phyloP scores from a whole-genome alignment of 2,888 invertebrate genomes.

The Amphipyra tragopoginis region DNA sequence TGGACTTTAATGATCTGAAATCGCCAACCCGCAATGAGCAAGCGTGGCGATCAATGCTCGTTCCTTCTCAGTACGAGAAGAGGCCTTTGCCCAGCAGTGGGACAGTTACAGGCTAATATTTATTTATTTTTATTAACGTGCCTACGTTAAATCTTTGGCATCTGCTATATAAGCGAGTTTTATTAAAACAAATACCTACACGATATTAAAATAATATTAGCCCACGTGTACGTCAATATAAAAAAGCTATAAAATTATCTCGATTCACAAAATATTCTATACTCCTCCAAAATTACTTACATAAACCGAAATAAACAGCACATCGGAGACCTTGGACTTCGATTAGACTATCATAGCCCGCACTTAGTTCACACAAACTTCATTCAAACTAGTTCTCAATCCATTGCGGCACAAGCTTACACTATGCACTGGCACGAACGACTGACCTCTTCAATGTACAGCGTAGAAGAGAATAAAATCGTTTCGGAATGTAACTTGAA shows the following conservation, averaged over 20 bases:
- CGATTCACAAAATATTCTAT: conserved; percentile 45
- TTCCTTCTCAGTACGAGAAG: no score
- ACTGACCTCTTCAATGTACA: conserved; percentile 66
- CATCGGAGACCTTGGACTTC: conserved; percentile 80
- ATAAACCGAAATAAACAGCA: conserved; percentile 74
- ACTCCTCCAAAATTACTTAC: conserved; percentile 67
- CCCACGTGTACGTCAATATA: background rate
- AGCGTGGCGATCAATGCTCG: no score
- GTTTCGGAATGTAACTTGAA: conserved; percentile 66
- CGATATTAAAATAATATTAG: no score
- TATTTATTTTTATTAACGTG: no score
- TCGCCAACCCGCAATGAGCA: no score
- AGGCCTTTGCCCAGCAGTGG: no score
- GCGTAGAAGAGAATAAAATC: conserved; percentile 62
- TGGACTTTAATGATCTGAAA: no score
- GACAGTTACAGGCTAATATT: no score
- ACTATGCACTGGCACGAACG: conserved; percentile 62
- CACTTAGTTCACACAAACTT: conserved; percentile 70
- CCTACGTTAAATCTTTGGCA: no score
- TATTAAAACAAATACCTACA: no score
- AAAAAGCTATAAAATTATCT: conserved; percentile 26
- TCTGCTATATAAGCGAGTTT: no score
- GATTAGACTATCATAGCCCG: conserved; percentile 67
- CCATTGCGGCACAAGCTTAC: conserved; percentile 75
- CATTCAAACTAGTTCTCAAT: conserved; percentile 62